Conservation (phyloP, 2,888 invertebrate genomes). For the Sinotaia quadrata region DNA sequence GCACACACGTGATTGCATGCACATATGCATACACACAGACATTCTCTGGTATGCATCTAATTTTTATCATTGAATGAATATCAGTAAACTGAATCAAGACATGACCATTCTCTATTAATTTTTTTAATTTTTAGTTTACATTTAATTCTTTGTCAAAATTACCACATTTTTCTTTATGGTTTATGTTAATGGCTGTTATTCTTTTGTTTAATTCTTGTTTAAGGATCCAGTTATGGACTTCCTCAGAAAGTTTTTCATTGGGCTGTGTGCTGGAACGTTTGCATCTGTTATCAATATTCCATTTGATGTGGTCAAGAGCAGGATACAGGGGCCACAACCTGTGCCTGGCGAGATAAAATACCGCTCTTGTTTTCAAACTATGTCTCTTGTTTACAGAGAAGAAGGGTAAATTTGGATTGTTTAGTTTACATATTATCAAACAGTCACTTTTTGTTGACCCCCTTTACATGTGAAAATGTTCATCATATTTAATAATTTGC, state of each 20-base stretch:
- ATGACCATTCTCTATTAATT: too few relatives aligned
- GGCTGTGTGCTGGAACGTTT: constrained; percentile 88
- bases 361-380: constrained; percentile 81
- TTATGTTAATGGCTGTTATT: background rate
- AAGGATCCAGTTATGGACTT: constrained; percentile 67
- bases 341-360: constrained; percentile 83
- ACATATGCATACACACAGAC: too few relatives aligned
- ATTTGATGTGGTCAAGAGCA: constrained; percentile 95
- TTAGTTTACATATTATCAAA: background rate
- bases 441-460: too few relatives aligned
- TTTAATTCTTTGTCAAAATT: too few relatives aligned
- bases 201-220: constrained; percentile 27
- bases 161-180: too few relatives aligned
- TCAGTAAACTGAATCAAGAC: too few relatives aligned
- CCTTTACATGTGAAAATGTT: too few relatives aligned
- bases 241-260: constrained; percentile 78
- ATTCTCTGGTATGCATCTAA: too few relatives aligned
- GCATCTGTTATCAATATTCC: constrained; percentile 93
- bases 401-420: constrained; percentile 82
- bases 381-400: constrained; percentile 83
- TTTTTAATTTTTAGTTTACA: too few relatives aligned
- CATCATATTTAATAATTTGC: too few relatives aligned
- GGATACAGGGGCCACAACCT: constrained; percentile 94
- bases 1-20: too few relatives aligned
- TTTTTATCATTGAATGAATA: too few relatives aligned